Conservation (phyloP, 2,797 vertebrate species). For the Hipposideros larvatus region DNA sequence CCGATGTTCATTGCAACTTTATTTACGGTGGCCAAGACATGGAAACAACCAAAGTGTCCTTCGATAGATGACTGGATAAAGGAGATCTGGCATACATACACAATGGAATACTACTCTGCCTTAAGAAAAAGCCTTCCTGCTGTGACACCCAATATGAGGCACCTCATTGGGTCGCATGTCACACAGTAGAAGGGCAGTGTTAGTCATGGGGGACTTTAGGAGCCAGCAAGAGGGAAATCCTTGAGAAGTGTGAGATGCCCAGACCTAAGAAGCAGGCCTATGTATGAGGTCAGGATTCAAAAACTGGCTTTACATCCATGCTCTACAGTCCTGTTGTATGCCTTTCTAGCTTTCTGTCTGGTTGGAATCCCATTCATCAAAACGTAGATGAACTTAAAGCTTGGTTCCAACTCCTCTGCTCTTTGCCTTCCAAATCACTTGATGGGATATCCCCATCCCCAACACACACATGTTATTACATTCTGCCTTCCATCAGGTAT, state of each 20-base stretch:
- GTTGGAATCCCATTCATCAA: neutral
- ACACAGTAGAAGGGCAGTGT: neutral
- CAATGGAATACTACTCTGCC: no score
- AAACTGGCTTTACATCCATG: neutral
- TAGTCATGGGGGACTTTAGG: neutral
- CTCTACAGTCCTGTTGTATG: neutral
- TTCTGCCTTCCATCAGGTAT: neutral
- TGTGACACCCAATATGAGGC: neutral
- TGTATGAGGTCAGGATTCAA: neutral
- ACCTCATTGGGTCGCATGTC: fast-evolving
- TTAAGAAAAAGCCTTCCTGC: neutral
- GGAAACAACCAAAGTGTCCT: no score
- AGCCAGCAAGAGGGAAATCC: neutral
- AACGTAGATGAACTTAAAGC: neutral
- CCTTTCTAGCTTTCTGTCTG: neutral
- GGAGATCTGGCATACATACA: no score
- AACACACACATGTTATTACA: no score
- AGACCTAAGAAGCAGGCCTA: neutral
- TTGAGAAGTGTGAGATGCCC: neutral
- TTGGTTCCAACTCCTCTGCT: neutral
- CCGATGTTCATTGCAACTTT: no score
- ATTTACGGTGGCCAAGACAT: no score
- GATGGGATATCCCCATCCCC: neutral
- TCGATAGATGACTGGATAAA: no score
- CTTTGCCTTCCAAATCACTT: conserved; percentile 17